phyloP scores from a whole-genome alignment of 37 sponge, comb jelly and placozoan species.

The Dysidea cf. avara region DNA sequence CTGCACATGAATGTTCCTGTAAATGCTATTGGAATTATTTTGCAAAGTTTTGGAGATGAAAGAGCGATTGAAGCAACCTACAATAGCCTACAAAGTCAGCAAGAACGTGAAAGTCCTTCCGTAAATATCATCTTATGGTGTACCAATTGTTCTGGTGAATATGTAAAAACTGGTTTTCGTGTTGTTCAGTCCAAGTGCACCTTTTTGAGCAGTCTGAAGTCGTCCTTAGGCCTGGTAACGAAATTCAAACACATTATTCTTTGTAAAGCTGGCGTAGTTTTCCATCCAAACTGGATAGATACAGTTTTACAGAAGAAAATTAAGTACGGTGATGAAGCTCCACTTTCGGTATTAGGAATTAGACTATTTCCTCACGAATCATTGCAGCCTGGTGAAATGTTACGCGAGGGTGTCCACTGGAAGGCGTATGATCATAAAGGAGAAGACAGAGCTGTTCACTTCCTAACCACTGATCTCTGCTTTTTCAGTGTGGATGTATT shows the following conservation, averaged over 20 bases:
- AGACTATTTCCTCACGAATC: slow-evolving; percentile 21
- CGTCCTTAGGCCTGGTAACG: not conserved
- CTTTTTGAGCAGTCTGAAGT: not conserved
- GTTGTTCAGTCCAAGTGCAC: not conserved
- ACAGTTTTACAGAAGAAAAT: not conserved
- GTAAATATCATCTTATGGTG: too few species aligned
- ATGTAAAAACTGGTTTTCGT: too few species aligned
- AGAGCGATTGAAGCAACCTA: too few species aligned
- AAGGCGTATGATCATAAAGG: not conserved
- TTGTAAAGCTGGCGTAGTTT: not conserved
- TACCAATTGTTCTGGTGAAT: too few species aligned
- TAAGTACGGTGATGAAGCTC: not conserved
- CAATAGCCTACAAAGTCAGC: too few species aligned
- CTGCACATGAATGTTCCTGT: too few species aligned
- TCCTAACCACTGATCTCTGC: slow-evolving; percentile 6
- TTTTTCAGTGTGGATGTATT: not conserved
- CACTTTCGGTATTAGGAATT: slow-evolving; percentile 2
- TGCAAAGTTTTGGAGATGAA: too few species aligned
- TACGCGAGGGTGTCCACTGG: slow-evolving; percentile 8
- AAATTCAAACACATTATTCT: not conserved
- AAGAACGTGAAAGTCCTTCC: too few species aligned
- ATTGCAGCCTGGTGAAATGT: not conserved
- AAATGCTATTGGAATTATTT: too few species aligned
- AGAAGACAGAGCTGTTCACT: slow-evolving; percentile 17
- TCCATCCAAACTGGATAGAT: not conserved